These are phyloP conservation scores for Oceanodroma tethys DNA, from an alignment of 2,113 vertebrate species.

Conservation along the genomic window DNA sequence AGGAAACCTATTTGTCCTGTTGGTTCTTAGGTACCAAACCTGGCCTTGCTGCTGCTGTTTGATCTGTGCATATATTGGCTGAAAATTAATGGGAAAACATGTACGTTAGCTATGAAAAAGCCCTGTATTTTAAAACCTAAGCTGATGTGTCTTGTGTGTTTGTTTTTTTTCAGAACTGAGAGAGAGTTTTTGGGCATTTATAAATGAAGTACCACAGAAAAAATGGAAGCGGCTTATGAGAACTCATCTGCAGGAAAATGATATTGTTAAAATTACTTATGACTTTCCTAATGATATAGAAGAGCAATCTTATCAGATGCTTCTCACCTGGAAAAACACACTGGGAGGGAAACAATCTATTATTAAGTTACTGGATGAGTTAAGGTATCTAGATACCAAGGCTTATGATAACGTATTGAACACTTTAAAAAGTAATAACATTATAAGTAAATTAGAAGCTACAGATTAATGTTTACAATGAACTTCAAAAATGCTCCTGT, in stretches of 20 bases:
- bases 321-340: not conserved
- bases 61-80: not conserved
- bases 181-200: not conserved
- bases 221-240: not conserved
- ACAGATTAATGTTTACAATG: not conserved
- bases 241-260: not conserved
- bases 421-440: not conserved
- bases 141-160: not conserved
- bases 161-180: conserved; percentile 12
- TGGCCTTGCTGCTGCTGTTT: not conserved
- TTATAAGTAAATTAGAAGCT: not conserved
- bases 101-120: not conserved
- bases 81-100: not conserved
- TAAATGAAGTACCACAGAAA: not conserved
- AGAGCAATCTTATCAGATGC: conserved; percentile 15
- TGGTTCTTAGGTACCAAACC: not conserved
- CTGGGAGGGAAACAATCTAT: not conserved
- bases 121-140: not conserved
- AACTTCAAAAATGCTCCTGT: not conserved
- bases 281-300: not conserved
- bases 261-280: not conserved
- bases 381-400: not conserved
- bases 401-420: not conserved
- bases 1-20: not conserved
- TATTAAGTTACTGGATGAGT: not conserved